Evolutionary conservation across 2,888 invertebrate species (phyloP), one percentile per base, ranked within the genome.

Genomic region (Tanypteryx hageni): DNA sequence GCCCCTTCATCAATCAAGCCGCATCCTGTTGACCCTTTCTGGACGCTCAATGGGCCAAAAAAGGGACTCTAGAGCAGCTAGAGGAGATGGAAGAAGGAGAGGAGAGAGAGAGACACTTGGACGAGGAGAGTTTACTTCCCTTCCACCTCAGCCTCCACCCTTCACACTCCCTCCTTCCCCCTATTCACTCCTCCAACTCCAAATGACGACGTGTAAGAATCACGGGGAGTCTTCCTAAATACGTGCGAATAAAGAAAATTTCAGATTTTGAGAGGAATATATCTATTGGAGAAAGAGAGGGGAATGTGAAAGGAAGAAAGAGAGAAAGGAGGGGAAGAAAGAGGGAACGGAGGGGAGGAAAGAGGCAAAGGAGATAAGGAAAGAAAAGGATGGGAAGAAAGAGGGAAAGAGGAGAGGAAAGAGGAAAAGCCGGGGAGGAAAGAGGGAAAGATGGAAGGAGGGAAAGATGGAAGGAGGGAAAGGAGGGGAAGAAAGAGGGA

Each of bases 11-110:
- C 64, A 89, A 89, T 89, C 89, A 89, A 89, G 44, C 89, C 89
- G 64, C 89, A 89, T 89, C 89, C 89, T 89, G 89, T 89, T 89
- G 89, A 89, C 89, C 89, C 89, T 89, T 89, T 89, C 61, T 64
- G 61, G 86, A 86, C 89, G 64, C 44, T 89, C 89, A 64, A 89
- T 89, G 89, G 89, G 44, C 44, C 68, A 64, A 64, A 89, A 64
- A 64, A 89, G 64, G 44, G n/a, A 56, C n/a, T 44, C 14, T 13
- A 9, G 9, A 0, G 83, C 14, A 13, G 27, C 27, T 7, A 5
- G 13, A 31, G 27, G 31, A 13, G 82, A 82, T 82, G 31, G 82
- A 27, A 82, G 82, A 27, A 31, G 31, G 59, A 16, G 31, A 27
- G 59, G 8, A 59, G 61, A 86, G 86, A 56, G 64, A 14, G 58